Percentiles rank a stretch among this genome's conserved stretches.
Evolutionary conservation across 2,113 vertebrate genomes (phyloP).

Genomic region (Vulpes lagopus): DNA sequence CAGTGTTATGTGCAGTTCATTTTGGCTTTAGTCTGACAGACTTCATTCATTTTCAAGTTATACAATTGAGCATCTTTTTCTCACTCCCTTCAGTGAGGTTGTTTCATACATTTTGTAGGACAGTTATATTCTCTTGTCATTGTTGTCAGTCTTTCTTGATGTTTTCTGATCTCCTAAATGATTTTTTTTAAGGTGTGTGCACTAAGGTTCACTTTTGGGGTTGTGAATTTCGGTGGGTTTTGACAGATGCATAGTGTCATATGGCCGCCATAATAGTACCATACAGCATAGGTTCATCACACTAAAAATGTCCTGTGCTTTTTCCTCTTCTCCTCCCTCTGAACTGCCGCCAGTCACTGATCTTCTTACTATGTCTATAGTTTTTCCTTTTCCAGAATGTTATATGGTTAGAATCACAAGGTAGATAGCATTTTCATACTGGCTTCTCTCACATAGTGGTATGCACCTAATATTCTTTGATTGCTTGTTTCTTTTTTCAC

Average conservation of each 20-base stretch:
- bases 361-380: neutral
- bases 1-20: neutral
- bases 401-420: neutral
- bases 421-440: neutral
- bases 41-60: neutral
- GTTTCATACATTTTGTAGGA: neutral
- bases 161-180: neutral
- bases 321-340: neutral
- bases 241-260: neutral
- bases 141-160: slow-evolving; percentile 19
- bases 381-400: slow-evolving; percentile 44
- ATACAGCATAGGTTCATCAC: neutral
- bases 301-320: neutral
- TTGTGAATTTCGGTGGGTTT: neutral
- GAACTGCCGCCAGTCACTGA: neutral
- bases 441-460: neutral
- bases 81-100: too few relatives aligned
- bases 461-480: neutral
- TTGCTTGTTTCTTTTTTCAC: neutral
- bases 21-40: neutral
- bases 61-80: neutral
- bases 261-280: neutral
- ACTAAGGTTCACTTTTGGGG: neutral
- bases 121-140: neutral
- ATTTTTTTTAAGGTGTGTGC: neutral